Evolutionary conservation across 1,140 invertebrate species (phyloP).

Genomic region (Euwallacea similis): DNA sequence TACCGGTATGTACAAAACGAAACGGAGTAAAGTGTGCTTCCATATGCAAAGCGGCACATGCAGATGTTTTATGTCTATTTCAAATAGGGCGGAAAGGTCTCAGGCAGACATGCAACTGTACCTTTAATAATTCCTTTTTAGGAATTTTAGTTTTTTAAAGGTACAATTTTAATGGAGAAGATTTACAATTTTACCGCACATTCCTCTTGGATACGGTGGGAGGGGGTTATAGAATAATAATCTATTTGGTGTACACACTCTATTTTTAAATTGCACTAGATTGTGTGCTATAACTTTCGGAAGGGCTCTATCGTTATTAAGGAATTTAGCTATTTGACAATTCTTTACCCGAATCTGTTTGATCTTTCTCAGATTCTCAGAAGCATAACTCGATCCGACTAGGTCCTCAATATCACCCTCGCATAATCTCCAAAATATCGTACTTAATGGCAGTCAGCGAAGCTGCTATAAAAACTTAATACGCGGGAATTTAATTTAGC

Average conservation of each 20-base stretch:
- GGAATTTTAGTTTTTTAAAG: slow-evolving; percentile 7
- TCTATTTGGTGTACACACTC: too few species aligned
- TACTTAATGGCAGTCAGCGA: background rate
- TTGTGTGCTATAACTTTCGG: background rate
- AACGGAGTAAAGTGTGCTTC: too few species aligned
- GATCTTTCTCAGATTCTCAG: background rate
- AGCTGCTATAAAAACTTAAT: background rate
- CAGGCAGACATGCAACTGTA: slow-evolving; percentile 21
- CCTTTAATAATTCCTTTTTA: slow-evolving; percentile 13
- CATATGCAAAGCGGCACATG: too few species aligned
- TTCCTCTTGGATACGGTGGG: slow-evolving; percentile 46
- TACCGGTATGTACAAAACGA: background rate
- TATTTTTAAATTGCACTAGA: background rate
- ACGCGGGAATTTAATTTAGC: background rate
- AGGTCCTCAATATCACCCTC: background rate
- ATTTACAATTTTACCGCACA: slow-evolving; percentile 50
- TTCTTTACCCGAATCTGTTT: too few species aligned
- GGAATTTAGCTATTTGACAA: too few species aligned
- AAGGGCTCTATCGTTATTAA: too few species aligned
- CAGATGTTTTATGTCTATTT: background rate
- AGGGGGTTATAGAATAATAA: slow-evolving; percentile 41
- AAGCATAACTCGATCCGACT: slow-evolving; percentile 1
- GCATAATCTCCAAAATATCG: background rate
- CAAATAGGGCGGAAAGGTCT: background rate
- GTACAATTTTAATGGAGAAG: slow-evolving; percentile 25